phyloP scores from a whole-genome alignment of 2,113 vertebrate genomes.

The Hippocampus mohnikei region DNA sequence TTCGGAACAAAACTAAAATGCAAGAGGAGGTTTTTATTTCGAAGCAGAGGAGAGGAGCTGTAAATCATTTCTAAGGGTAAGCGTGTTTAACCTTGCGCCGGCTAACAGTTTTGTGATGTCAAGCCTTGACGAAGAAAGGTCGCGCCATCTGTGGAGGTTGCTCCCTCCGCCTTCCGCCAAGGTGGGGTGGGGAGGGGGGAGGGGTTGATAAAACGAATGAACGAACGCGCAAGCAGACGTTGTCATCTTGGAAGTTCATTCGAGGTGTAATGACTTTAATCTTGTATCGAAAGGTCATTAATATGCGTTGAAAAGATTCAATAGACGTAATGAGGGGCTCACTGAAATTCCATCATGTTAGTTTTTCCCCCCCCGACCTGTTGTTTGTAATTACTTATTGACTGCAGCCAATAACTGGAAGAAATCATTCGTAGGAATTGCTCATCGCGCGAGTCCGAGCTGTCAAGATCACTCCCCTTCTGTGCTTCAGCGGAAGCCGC shows the following conservation, averaged over 20 bases:
- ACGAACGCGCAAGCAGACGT: neutral
- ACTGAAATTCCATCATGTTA: neutral
- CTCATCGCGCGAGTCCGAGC: neutral
- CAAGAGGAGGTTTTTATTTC: neutral
- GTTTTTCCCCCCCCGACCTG: neutral
- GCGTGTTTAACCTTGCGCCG: slow-evolving; percentile 2
- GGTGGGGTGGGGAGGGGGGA: too few species aligned
- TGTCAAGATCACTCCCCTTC: too few species aligned
- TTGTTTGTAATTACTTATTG: neutral
- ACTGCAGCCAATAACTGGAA: neutral
- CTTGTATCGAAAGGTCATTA: neutral
- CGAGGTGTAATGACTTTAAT: neutral
- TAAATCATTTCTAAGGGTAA: slow-evolving; percentile 21
- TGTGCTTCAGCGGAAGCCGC: too few species aligned
- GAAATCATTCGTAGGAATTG: neutral
- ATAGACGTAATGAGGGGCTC: neutral
- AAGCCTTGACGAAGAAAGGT: slow-evolving; percentile 1
- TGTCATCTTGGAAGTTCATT: neutral
- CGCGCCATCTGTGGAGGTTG: neutral
- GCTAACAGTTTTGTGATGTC: slow-evolving; percentile 20
- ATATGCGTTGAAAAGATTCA: neutral
- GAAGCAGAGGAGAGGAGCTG: slow-evolving; percentile 7
- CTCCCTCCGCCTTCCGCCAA: too few species aligned
- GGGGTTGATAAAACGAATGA: too few species aligned
- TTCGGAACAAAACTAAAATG: neutral